Evolutionary conservation across 2,113 vertebrate genomes (phyloP).

Genomic region (Tor tambroides): DNA sequence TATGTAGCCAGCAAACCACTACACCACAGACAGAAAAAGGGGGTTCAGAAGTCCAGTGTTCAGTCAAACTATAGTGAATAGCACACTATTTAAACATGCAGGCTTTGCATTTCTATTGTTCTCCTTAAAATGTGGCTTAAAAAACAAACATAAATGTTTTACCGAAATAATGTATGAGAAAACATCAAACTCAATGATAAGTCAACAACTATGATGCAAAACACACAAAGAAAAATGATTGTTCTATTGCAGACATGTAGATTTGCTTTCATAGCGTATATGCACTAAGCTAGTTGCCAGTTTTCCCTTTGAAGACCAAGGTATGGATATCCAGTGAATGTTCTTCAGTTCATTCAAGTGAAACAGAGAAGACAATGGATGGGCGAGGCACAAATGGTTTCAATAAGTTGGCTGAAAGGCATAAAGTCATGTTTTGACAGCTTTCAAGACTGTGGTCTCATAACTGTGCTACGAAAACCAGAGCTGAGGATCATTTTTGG

Average conservation of each 20-base stretch:
- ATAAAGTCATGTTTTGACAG: neutral
- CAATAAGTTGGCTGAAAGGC: neutral
- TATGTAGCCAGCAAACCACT: neutral
- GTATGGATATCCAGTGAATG: neutral
- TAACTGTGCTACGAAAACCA: neutral
- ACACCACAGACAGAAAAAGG: neutral
- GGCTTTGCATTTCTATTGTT: neutral
- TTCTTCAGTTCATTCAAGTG: neutral
- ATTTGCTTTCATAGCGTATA: neutral
- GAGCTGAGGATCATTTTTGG: slow-evolving; percentile 42
- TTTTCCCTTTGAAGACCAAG: neutral
- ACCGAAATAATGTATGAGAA: neutral
- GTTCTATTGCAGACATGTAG: neutral
- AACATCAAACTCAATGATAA: neutral
- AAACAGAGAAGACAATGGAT: neutral
- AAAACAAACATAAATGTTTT: neutral
- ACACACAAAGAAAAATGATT: neutral
- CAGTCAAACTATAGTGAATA: neutral
- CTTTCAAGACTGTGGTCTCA: neutral
- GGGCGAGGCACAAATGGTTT: slow-evolving; percentile 1
- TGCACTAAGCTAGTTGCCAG: neutral
- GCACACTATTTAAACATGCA: neutral
- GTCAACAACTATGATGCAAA: neutral
- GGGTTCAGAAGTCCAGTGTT: slow-evolving; percentile 3
- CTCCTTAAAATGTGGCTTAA: neutral